Evolutionary conservation across 2,888 invertebrate genomes (phyloP).

Genomic region (Agrilus cyanescens): DNA sequence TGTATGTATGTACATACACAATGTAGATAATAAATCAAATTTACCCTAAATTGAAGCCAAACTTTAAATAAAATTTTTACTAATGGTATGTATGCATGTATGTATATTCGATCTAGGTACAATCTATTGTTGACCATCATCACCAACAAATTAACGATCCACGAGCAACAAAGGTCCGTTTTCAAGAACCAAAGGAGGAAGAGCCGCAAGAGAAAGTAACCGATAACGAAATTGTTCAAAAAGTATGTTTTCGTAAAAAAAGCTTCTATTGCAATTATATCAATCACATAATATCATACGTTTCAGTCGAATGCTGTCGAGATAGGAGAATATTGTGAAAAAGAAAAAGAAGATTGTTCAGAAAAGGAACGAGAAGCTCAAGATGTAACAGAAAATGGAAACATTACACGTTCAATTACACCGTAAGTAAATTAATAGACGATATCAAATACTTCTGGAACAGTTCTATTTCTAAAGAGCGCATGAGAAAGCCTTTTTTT

Average conservation of each 20-base stretch:
- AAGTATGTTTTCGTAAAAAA: not conserved
- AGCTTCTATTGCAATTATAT: not conserved
- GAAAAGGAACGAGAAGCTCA: conserved; percentile 27
- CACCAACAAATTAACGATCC: conserved; percentile 65
- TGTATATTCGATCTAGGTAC: conserved; percentile 52
- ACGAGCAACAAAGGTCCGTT: conserved; percentile 73
- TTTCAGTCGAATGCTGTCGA: conserved; percentile 27
- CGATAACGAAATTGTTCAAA: no score
- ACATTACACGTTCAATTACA: no score
- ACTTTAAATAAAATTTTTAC: no score
- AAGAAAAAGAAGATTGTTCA: conserved; percentile 34
- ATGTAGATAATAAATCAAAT: no score
- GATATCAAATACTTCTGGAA: no score
- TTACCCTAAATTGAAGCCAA: no score
- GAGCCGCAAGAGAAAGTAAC: conserved; percentile 12
- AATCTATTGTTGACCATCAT: conserved; percentile 86
- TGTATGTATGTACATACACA: no score
- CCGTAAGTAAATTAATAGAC: no score
- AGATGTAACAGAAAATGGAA: conserved; percentile 14
- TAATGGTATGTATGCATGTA: not conserved
- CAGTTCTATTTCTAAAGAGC: no score
- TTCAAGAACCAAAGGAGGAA: conserved; percentile 59
- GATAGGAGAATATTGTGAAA: conserved; percentile 31
- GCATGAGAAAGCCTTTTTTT: conserved; percentile 36
- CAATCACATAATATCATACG: conserved; percentile 5